Conservation (phyloP, 2,797 vertebrate genomes). For the Muraenolepis orangiensis region DNA sequence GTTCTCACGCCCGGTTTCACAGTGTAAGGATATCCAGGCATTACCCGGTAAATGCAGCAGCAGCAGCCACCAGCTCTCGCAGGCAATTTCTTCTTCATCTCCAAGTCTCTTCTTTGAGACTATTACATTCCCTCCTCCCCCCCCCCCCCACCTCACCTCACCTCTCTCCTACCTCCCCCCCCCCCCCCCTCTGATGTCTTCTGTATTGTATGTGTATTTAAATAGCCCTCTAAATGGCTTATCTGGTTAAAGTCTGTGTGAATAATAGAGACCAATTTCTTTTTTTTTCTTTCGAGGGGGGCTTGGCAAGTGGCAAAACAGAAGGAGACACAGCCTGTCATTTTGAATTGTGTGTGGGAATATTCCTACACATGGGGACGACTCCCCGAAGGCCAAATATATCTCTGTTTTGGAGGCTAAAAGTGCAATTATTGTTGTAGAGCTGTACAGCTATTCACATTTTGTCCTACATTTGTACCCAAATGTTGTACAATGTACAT, state of each 20-base stretch:
- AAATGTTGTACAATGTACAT: too few species aligned
- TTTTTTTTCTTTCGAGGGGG: neutral
- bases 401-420: neutral
- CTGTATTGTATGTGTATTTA: neutral
- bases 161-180: too few species aligned
- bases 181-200: constrained; percentile 1
- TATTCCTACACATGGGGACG: neutral
- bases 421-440: neutral
- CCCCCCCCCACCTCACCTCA: constrained; percentile 16
- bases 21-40: constrained; percentile 27
- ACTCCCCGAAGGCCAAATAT: neutral
- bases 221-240: neutral
- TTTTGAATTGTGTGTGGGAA: neutral
- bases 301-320: constrained; percentile 28
- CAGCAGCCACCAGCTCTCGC: neutral
- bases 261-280: constrained; percentile 1
- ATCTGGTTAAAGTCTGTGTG: neutral
- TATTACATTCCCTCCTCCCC: constrained; percentile 15
- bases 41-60: neutral
- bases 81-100: constrained; percentile 19
- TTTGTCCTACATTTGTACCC: neutral
- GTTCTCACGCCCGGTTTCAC: constrained; percentile 60
- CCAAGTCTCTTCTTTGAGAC: neutral
- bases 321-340: constrained; percentile 37
- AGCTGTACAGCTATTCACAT: neutral